phyloP scores from a whole-genome alignment of 2,113 vertebrate species.

The Empidonax alnorum region DNA sequence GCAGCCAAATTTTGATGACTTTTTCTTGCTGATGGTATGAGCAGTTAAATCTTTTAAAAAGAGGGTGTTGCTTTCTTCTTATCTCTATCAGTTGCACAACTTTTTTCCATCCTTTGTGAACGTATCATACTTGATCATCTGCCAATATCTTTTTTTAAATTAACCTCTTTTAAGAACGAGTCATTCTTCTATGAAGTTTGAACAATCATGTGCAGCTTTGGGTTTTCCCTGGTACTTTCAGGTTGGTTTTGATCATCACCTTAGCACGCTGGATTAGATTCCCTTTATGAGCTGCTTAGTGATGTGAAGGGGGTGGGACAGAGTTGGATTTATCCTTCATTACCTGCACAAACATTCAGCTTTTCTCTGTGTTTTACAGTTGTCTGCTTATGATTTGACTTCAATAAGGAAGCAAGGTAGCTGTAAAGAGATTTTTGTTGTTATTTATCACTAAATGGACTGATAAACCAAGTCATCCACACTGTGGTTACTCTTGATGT shows the following conservation, averaged over 20 bases:
- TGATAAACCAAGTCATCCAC: neutral
- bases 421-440: neutral
- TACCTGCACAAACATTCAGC: neutral
- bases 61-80: neutral
- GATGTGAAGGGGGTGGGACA: neutral
- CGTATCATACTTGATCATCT: neutral
- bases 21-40: neutral
- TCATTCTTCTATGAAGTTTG: neutral
- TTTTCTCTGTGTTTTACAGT: neutral
- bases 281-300: neutral
- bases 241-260: neutral
- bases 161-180: neutral
- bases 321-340: neutral
- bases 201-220: neutral
- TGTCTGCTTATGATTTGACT: neutral
- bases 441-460: neutral
- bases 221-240: neutral
- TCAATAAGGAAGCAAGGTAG: neutral
- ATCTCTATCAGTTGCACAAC: neutral
- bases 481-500: neutral
- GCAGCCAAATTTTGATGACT: neutral
- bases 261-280: neutral
- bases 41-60: neutral
- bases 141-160: neutral
- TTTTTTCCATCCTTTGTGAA: neutral